Evolutionary conservation across 1,140 invertebrate species (phyloP).

Genomic region (Musca domestica): DNA sequence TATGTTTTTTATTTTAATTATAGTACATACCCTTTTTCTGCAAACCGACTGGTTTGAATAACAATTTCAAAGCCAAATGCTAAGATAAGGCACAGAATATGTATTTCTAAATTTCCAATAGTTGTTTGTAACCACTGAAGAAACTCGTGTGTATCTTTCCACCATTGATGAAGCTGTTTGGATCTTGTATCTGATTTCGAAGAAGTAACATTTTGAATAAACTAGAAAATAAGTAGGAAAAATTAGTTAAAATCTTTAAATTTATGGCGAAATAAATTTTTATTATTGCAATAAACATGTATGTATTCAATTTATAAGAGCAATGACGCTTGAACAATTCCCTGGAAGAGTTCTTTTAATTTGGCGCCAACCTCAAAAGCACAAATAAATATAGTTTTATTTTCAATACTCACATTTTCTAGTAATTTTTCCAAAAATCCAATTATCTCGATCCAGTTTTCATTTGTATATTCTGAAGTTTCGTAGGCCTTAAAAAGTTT

Average conservation of each 20-base stretch:
- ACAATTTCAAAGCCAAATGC: background rate
- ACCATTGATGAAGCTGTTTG: background rate
- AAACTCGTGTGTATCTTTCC: background rate
- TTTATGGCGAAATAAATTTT: too few relatives aligned
- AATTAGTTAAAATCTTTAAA: too few relatives aligned
- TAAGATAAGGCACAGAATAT: background rate
- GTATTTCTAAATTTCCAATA: background rate
- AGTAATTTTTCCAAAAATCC: background rate
- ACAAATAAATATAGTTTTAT: too few relatives aligned
- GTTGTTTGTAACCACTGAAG: background rate
- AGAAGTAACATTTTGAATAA: background rate
- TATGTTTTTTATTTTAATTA: too few relatives aligned
- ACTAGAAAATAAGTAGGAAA: background rate
- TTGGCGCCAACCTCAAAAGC: too few relatives aligned
- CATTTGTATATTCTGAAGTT: background rate
- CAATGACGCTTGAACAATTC: too few relatives aligned
- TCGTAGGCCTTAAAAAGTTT: slow-evolving; percentile 2
- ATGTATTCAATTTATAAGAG: too few relatives aligned
- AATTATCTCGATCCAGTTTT: slow-evolving; percentile 1
- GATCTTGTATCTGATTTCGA: background rate
- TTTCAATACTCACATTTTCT: background rate
- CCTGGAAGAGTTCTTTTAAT: too few relatives aligned
- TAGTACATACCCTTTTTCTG: background rate
- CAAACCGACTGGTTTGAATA: background rate
- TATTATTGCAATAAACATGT: too few relatives aligned